Conservation (phyloP, 2,888 invertebrate genomes). For the Sphaerolaimus hirsutus region DNA sequence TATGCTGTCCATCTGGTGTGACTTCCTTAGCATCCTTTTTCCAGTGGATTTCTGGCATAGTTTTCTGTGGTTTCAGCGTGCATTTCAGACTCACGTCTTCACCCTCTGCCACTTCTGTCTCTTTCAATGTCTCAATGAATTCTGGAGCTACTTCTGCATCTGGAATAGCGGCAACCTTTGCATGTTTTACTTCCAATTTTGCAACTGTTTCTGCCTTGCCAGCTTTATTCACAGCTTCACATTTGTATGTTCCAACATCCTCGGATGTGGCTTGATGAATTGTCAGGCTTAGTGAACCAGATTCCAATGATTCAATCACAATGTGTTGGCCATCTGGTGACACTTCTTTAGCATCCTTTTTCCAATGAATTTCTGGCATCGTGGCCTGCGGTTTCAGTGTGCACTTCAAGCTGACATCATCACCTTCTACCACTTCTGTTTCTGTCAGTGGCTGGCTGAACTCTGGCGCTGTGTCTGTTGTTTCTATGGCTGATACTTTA, state of each 20-base stretch:
- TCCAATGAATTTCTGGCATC: constrained; percentile 15
- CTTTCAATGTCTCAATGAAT: constrained; percentile 55
- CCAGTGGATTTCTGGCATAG: constrained; percentile 17
- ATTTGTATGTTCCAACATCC: constrained; percentile 39
- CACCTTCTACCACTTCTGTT: constrained; percentile 55
- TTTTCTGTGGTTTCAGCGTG: neutral
- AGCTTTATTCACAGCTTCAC: constrained; percentile 52
- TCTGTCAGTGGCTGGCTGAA: constrained; percentile 58
- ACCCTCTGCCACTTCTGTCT: constrained; percentile 54
- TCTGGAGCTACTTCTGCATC: constrained; percentile 40
- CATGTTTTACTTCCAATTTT: constrained; percentile 31
- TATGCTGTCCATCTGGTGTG: constrained; percentile 10
- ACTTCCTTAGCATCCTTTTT: constrained; percentile 15
- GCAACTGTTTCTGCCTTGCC: constrained; percentile 13
- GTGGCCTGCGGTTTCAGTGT: constrained; percentile 3
- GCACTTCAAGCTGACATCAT: constrained; percentile 65
- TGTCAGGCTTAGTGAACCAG: constrained; percentile 18
- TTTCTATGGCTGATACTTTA: too few species aligned
- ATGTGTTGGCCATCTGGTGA: constrained; percentile 10
- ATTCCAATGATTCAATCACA: constrained; percentile 10
- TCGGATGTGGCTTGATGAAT: constrained; percentile 14
- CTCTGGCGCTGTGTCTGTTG: constrained; percentile 52
- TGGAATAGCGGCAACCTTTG: constrained; percentile 10
- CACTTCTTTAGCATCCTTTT: constrained; percentile 14
- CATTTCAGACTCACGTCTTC: constrained; percentile 67